Conservation (phyloP, 1,140 invertebrate genomes). For the Condylostylus longicornis region DNA sequence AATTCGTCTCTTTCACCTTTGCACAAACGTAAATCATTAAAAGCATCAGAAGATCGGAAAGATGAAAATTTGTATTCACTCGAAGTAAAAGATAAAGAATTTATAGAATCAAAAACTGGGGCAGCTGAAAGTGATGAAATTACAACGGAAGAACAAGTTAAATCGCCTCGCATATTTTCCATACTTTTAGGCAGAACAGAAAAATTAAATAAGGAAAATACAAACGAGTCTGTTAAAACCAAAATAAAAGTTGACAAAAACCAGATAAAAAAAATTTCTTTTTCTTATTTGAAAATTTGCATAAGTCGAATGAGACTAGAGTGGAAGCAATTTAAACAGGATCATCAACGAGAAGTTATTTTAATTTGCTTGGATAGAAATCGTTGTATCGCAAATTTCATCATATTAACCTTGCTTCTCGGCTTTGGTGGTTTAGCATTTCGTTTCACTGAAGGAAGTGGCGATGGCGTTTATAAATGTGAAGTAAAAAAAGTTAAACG, state of each 20-base stretch:
- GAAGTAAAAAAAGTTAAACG: constrained; percentile 71
- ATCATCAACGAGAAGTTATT: constrained; percentile 39
- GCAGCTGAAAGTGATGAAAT: too few relatives aligned
- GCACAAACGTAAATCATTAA: too few relatives aligned
- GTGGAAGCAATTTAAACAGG: constrained; percentile 41
- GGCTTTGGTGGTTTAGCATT: constrained; percentile 66
- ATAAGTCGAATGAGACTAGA: constrained; percentile 31
- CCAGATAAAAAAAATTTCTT: constrained; percentile 11
- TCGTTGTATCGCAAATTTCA: constrained; percentile 46
- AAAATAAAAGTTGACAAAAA: not conserved
- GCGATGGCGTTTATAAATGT: constrained; percentile 75
- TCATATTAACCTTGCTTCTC: constrained; percentile 53
- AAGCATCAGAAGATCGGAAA: too few relatives aligned
- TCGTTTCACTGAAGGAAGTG: constrained; percentile 60
- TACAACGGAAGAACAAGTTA: too few relatives aligned
- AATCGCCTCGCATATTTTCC: too few relatives aligned
- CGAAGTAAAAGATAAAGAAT: too few relatives aligned
- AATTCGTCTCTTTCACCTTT: too few relatives aligned
- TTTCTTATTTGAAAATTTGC: constrained; percentile 8
- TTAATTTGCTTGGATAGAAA: constrained; percentile 43
- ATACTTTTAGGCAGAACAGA: too few relatives aligned
- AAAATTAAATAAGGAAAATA: too few relatives aligned
- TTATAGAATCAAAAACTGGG: too few relatives aligned
- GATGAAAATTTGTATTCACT: too few relatives aligned
- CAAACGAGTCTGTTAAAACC: not conserved